These are phyloP conservation scores for Phalacrocorax carbo DNA, from an alignment of 2,113 vertebrate genomes.

Conservation along the genomic window DNA sequence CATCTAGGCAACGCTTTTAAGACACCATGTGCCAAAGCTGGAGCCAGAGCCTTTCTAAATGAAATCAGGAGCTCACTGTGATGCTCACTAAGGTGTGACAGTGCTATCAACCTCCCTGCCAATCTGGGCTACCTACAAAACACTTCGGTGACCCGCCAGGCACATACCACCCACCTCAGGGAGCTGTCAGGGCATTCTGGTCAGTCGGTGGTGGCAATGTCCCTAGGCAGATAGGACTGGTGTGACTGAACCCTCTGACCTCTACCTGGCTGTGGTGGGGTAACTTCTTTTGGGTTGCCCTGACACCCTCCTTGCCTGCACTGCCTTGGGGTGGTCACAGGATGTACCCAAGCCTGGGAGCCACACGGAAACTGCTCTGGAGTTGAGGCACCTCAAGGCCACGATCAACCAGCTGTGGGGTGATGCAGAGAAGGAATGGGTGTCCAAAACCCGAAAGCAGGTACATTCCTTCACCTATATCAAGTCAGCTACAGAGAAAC, in stretches of 20 bases:
- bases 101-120: neutral
- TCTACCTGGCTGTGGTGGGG: neutral
- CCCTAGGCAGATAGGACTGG: neutral
- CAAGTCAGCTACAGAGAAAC: neutral
- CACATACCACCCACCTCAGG: neutral
- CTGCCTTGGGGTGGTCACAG: neutral
- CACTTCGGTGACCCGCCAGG: neutral
- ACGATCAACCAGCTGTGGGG: rapidly evolving
- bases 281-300: neutral
- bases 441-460: neutral
- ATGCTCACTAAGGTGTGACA: neutral
- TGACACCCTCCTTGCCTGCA: neutral
- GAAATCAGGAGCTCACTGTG: neutral
- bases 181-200: neutral
- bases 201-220: neutral
- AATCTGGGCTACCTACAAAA: neutral
- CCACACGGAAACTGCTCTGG: neutral
- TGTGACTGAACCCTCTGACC: neutral
- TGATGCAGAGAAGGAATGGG: neutral
- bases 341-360: neutral
- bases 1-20: neutral
- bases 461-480: neutral
- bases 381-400: neutral
- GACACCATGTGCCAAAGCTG: neutral
- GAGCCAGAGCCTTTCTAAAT: neutral